Evolutionary conservation across 2,888 invertebrate species (phyloP), one percentile per base, ranked within the genome.

Genomic region (Uropetala carovei): DNA sequence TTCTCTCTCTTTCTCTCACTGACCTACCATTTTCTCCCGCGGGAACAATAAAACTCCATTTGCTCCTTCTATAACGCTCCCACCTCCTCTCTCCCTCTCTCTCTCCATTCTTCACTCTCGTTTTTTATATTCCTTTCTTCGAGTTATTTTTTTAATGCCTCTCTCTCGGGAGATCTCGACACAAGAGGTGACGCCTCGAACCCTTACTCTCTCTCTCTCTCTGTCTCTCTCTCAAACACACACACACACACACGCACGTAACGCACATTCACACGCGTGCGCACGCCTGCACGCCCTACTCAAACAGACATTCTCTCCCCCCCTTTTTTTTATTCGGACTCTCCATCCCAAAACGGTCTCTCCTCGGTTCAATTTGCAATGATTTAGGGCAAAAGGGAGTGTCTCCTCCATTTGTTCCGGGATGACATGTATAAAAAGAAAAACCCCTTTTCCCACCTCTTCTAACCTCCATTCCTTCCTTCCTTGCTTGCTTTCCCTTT

Each of bases 311-410:
- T 43, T 43, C 43, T 75, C 14, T 75, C 75, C 75, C 13, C 75
- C 75, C 18, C 18, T 64, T 64, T 64, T 68, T 68, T 22, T 68
- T 75, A 13, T 27, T 14, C 22, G 10, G 22, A 22, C 27, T 75
- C n/a, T 75, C 27, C 75, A 7, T 5, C 68, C 68, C 0, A 22
- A 68, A 68, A 68, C 11, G 68, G 22, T 68, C 75, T 75, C 27
- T 75, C 27, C 11, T 27, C 75, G 27, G 22, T 75, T 75, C 75
- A 75, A 75, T 75, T 75, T 75, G 75, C 75, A 27, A 75, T 75
- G 75, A 75, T 75, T 75, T 75, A 75, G 75, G 11, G 27, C 75
- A 27, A 22, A 11, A 75, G n/a, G 64, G 64, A 5, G 5, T 18
- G 64, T 14, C 75, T n/a, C 75, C 22, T 22, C 27, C 16, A 22